These are phyloP conservation scores for Zaprionus obscuricornis DNA, from an alignment of 2,888 invertebrate species.

Conservation along the genomic window DNA sequence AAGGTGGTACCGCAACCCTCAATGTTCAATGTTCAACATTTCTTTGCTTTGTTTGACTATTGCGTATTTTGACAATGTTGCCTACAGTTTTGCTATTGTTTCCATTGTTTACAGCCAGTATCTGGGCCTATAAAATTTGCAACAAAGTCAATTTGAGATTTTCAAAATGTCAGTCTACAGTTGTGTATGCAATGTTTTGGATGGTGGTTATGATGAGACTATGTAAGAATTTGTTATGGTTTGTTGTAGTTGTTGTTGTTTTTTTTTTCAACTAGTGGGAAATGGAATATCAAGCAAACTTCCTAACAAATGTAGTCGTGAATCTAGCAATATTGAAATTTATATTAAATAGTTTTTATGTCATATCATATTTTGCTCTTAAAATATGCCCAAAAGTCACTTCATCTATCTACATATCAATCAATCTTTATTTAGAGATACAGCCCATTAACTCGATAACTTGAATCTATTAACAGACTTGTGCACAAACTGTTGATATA, in stretches of 20 bases:
- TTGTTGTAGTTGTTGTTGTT: too few relatives aligned
- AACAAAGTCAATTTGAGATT: conserved; percentile 72
- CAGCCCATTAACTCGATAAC: conserved; percentile 73
- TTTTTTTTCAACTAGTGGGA: too few relatives aligned
- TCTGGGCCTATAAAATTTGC: conserved; percentile 72
- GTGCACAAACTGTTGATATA: conserved; percentile 54
- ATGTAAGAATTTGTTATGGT: conserved; percentile 56
- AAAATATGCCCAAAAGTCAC: conserved; percentile 21
- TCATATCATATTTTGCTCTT: too few relatives aligned
- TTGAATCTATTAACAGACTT: conserved; percentile 65
- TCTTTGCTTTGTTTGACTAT: conserved; percentile 46
- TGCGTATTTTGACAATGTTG: conserved; percentile 78
- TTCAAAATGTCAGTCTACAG: conserved; percentile 8
- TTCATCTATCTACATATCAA: conserved; percentile 44
- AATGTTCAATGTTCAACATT: conserved; percentile 8
- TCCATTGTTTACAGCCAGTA: conserved; percentile 37
- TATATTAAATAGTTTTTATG: too few relatives aligned
- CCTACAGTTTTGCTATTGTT: conserved; percentile 63
- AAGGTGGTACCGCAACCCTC: conserved; percentile 51
- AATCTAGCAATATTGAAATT: too few relatives aligned
- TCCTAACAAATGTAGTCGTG: too few relatives aligned
- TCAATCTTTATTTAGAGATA: conserved; percentile 79
- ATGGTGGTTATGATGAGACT: conserved; percentile 59
- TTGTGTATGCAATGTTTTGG: conserved; percentile 26
- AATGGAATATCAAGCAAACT: too few relatives aligned